These are phyloP conservation scores for Heliothis virescens DNA, from an alignment of 1,140 invertebrate species.

Conservation along the genomic window DNA sequence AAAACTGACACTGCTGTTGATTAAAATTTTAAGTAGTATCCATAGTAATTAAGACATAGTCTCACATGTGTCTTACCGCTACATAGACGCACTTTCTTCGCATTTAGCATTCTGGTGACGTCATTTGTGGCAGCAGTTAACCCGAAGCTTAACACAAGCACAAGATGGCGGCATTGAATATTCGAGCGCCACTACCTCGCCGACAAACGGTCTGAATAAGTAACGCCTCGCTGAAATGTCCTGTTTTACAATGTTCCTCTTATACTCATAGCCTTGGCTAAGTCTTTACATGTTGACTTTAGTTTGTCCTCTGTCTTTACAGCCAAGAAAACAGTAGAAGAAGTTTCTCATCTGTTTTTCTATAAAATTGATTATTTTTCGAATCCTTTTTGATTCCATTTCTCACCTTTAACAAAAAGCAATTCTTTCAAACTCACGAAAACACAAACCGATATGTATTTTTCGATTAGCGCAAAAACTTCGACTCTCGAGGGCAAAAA, in stretches of 20 bases:
- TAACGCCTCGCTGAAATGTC: conserved; percentile 23
- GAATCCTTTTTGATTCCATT: background rate
- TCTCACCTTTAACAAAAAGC: background rate
- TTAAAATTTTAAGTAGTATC: too few relatives aligned
- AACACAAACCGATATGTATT: background rate
- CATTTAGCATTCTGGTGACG: conserved; percentile 26
- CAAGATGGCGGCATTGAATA: conserved; percentile 39
- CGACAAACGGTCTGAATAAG: conserved; percentile 35
- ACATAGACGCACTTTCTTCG: conserved; percentile 1
- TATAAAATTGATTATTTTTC: background rate
- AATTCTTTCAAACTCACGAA: background rate
- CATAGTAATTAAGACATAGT: too few relatives aligned
- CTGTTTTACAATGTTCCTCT: conserved; percentile 35
- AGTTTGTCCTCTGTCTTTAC: background rate
- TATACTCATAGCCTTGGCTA: background rate
- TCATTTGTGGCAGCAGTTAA: conserved; percentile 39
- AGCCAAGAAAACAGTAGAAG: background rate
- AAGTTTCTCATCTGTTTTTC: background rate
- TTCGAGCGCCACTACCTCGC: conserved; percentile 20
- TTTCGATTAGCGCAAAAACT: conserved; percentile 34
- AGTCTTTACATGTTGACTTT: background rate
- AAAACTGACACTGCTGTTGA: too few relatives aligned
- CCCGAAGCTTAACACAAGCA: conserved; percentile 34
- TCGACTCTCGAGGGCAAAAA: conserved; percentile 20
- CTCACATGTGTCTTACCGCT: background rate